Evolutionary conservation across 2,113 vertebrate genomes (phyloP), one percentile per base, ranked within the genome.

Genomic region (Willisornis vidua): DNA sequence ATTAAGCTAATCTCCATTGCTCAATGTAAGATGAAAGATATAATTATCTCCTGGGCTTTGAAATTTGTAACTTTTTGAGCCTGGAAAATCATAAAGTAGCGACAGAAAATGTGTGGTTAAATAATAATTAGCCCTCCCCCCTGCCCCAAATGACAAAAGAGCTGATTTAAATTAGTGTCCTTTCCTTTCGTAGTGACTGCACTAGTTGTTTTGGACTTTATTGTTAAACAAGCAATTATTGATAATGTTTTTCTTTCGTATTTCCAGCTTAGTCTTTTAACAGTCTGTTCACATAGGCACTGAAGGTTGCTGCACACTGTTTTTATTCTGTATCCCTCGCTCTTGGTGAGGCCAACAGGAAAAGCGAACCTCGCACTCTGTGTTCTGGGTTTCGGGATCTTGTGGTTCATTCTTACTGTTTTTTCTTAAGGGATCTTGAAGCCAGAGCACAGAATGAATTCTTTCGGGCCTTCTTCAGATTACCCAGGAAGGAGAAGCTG

Each of bases 381-480:
- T 87, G 41, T 65, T 14, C 61, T 66, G 59, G 29, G 16, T 58
- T 90, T 89, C 0, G 0, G 43, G 25, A 70, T 59, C 39, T 84
- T 81, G 37, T 89, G 59, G 80, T 85, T 67, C 1, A 2, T 55
- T 87, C 54, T 83, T 70, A 18, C 70, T 80, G 59, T 59, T 79
- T 88, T 51, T 51, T 79, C 39, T 77, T 76, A 96, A 99, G 99
- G 97, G 97, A 99, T 90, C 98, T 99, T 29, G 99, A 99, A 97
- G 98, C 99, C 80, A 98, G 99, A 97, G 98, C 98, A 0, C 96
- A 99, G 78, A 98, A 98, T 13, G 98, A 99, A 92, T 99, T 99
- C 95, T 99, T 99, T 93, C 98, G 99, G 82, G 99, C 99, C 33
- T 98, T 99, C 97, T 99, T 99, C 89, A 98, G 99, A 76, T 96